Evolutionary conservation across 2,113 vertebrate species (phyloP).

Genomic region (Willisornis vidua): DNA sequence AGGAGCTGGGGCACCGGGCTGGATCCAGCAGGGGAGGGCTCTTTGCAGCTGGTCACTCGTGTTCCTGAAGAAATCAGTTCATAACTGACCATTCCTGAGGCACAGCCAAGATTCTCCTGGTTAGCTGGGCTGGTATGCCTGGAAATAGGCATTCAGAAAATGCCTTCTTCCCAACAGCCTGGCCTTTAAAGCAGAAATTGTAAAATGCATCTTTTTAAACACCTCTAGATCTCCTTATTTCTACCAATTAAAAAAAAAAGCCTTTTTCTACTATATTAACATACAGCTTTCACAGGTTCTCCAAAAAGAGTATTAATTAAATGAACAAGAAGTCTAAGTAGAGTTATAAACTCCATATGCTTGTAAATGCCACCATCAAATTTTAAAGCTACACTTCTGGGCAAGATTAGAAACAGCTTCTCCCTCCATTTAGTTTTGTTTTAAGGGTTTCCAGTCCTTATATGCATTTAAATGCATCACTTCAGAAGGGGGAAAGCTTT

Average conservation of each 20-base stretch:
- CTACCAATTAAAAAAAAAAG: neutral
- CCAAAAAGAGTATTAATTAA: neutral
- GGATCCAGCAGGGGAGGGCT: neutral
- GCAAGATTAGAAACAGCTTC: neutral
- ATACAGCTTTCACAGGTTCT: neutral
- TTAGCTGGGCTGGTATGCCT: neutral
- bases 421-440: neutral
- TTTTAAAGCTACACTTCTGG: neutral
- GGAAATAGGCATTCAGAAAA: neutral
- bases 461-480: neutral
- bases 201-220: neutral
- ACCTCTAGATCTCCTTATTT: neutral
- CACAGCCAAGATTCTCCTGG: fast-evolving
- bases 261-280: neutral
- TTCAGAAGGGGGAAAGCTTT: neutral
- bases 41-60: neutral
- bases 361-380: neutral
- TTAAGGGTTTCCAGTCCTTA: neutral
- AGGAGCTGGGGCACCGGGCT: neutral
- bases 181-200: neutral
- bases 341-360: neutral
- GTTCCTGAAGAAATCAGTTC: neutral
- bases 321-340: neutral
- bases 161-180: neutral
- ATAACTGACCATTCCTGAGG: neutral